Conservation (phyloP, 2,797 vertebrate species). For the Prunella strophiata region DNA sequence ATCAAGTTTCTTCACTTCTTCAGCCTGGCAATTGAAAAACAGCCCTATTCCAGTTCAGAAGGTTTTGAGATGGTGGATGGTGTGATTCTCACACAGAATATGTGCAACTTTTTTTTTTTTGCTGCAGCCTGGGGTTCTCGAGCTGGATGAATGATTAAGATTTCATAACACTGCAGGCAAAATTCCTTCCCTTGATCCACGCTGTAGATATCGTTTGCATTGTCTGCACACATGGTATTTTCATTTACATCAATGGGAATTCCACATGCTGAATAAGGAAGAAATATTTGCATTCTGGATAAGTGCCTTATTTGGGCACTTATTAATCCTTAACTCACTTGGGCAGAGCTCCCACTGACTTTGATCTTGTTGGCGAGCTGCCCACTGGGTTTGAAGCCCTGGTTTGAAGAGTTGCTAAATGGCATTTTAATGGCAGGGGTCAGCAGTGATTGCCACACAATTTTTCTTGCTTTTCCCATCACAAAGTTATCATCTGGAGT, state of each 20-base stretch:
- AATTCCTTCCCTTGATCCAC: slow-evolving; percentile 31
- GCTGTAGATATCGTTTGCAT: slow-evolving; percentile 29
- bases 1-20: background rate
- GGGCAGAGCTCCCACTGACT: background rate
- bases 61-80: slow-evolving; percentile 3
- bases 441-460: background rate
- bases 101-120: background rate
- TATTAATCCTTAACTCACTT: background rate
- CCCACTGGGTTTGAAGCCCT: background rate
- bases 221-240: slow-evolving; percentile 32
- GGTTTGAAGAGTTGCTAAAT: slow-evolving; percentile 5
- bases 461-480: slow-evolving; percentile 2
- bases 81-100: background rate
- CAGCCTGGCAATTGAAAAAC: background rate
- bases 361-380: slow-evolving; percentile 2
- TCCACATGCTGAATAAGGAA: slow-evolving; percentile 53
- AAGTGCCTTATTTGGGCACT: slow-evolving; percentile 28
- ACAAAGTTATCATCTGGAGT: slow-evolving; percentile 8
- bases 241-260: slow-evolving; percentile 61
- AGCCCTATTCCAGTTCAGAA: background rate
- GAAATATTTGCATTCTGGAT: slow-evolving; percentile 58
- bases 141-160: slow-evolving; percentile 13
- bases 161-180: slow-evolving; percentile 38
- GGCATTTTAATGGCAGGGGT: slow-evolving; percentile 19
- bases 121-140: background rate